Evolutionary conservation across 1,140 invertebrate genomes (phyloP).

Genomic region (Drosophila hydei): DNA sequence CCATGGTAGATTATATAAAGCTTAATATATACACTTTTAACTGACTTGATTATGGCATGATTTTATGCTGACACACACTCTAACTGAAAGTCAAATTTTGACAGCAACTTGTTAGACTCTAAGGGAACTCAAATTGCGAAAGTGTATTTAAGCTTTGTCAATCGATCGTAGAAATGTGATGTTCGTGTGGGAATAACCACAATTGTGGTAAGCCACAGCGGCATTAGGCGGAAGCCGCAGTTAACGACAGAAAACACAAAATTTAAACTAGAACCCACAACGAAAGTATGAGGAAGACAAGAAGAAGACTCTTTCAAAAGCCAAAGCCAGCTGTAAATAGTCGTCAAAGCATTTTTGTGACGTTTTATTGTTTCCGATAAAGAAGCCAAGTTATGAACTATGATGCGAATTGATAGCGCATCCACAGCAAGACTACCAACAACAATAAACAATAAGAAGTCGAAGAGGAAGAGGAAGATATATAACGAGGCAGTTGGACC

Average conservation of each 20-base stretch:
- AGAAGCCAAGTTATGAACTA: conserved; percentile 28
- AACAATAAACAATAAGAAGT: background rate
- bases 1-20: no score
- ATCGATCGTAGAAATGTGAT: background rate
- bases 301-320: background rate
- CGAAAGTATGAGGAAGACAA: conserved; percentile 22
- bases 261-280: conserved; percentile 21
- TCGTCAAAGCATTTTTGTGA: conserved; percentile 22
- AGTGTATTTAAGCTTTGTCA: conserved; percentile 1
- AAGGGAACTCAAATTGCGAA: background rate
- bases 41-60: no score
- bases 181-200: conserved; percentile 62
- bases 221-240: conserved; percentile 57
- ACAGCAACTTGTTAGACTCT: background rate
- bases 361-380: conserved; percentile 21
- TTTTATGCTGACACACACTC: no score
- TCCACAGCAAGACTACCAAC: background rate
- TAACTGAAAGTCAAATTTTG: no score
- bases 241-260: conserved; percentile 35
- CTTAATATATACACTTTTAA: no score
- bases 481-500: background rate
- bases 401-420: conserved; percentile 39
- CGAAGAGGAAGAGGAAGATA: background rate
- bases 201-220: conserved; percentile 59
- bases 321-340: conserved; percentile 39